A percentile compares a stretch with the other conserved stretches of the same genome.
These are phyloP conservation scores for Dasysyrphus albostriatus DNA, from an alignment of 2,888 invertebrate species.

Conservation along the genomic window DNA sequence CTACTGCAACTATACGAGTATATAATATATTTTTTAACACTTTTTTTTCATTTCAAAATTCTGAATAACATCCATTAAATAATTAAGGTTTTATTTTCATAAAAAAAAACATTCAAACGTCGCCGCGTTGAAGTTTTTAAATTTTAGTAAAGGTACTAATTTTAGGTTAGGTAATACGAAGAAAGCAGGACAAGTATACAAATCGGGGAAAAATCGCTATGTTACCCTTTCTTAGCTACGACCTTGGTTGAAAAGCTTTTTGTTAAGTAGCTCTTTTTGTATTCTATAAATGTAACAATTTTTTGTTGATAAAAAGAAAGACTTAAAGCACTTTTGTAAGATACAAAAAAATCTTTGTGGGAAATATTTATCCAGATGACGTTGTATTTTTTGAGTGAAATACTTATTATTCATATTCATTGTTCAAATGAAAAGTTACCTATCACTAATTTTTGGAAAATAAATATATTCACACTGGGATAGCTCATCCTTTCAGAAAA, in stretches of 20 bases:
- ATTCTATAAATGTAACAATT: slow-evolving; percentile 7
- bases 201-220: neutral
- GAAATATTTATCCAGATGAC: slow-evolving; percentile 21
- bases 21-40: no score
- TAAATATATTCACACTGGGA: neutral
- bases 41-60: no score
- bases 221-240: neutral
- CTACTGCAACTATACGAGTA: no score
- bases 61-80: no score
- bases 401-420: slow-evolving; percentile 21
- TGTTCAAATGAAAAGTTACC: slow-evolving; percentile 12
- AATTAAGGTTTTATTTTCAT: no score
- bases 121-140: no score
- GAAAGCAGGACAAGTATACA: neutral
- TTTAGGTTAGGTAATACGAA: no score
- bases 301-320: neutral
- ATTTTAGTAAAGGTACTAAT: no score
- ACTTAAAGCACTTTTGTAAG: slow-evolving; percentile 4
- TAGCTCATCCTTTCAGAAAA: neutral
- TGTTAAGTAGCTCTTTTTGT: slow-evolving; percentile 19
- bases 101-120: no score
- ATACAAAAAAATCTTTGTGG: neutral
- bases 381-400: slow-evolving; percentile 8
- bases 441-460: neutral
- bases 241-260: neutral